Evolutionary conservation across 2,113 vertebrate species (phyloP), one percentile per base, ranked within the genome.

Genomic region (Felis chaus): DNA sequence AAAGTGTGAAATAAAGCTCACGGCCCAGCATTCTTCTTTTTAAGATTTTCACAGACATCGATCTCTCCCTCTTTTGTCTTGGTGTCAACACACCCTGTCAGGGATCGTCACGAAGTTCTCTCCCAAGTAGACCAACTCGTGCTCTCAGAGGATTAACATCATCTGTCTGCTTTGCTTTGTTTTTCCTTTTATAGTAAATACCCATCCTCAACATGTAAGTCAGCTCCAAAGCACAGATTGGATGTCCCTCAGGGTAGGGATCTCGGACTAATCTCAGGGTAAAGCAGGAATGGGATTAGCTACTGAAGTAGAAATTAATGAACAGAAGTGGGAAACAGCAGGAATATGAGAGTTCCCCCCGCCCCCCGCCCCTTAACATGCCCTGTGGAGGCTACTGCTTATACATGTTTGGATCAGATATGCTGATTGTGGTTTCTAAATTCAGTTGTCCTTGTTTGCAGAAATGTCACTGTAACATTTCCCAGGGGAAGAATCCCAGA

Each of bases 111-210:
- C 78, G 2, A 23, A 71, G 10, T 94, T 93, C 89, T 84, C 57
- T 95, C 88, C 81, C 94, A 91, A 68, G n/a, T 6, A 81, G 81
- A 94, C 80, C 81, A 89, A 31, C 89, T 88, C 27, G 29, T 66
- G 23, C 76, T 61, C 78, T 92, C 82, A 36, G 48, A 91, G 87
- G 84, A 91, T 27, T 83, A 89, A 45, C 61, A n/a, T 65, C 95
- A 81, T 76, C 92, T 80, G 81, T 90, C 31, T 3, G 4, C 31
- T 36, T 61, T 57, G 76, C 80, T 78, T 79, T 23, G 55, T 83
- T 92, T 93, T 94, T 66, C 79, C 88, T 95, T 90, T 87, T 87
- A 63, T 80, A 78, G 66, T 87, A 89, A 97, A 96, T 76, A 48
- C 12, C 57, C 80, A 23, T 41, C 71, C 71, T 66, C 25, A 27